Base-by-base conservation (phyloP, 2,113 vertebrate genomes). In the Tringa solitaria region DNA sequence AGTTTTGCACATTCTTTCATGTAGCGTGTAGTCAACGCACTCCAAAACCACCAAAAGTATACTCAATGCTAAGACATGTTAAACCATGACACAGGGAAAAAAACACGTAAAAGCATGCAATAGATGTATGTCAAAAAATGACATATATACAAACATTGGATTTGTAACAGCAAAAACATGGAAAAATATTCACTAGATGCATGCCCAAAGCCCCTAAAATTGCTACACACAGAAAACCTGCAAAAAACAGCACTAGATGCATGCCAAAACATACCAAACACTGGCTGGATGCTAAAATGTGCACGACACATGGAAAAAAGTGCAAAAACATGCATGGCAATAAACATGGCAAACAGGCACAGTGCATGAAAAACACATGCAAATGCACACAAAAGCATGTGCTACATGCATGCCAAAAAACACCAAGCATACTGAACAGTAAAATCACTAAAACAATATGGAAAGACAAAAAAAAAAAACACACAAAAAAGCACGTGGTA, bases 231-330 rank as follows among this genome's bases (percentile, higher is more conserved):
- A 50, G 32, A 59, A 86, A 41, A 22, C 2, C 23, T 59, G 10
- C 8, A 87, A 73, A 72, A 77, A 59, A 24, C 39, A 43, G 48
- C 8, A 6, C 8, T 20, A 67, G 21, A 59, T 32, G 28, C 7
- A 8, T 19, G 70, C 8, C 24, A 91, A 86, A 85, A 45, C 14
- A 39, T 37, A 79, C 15, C 5, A 80, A 72, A 54, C 30, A 5
- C 12, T 59, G 46, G 6, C 67, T 39, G 53, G 28, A 22, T 76
- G 28, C 18, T 59, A 54, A 70, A 75, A 59, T 0, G 0, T 4
- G 15, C 46, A 39, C 22, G 89, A 63, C 5, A 35, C 26, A 28
- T 15, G 10, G 48, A 45, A 72, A 81, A 63, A 43, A 17, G 30
- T 35, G 13, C 45, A 84, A 67, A 75, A 28, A 6, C 14, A 45